A percentile compares a stretch with the other conserved stretches of the same genome.
phyloP scores from a whole-genome alignment of 2,888 invertebrate species.

The Serrognathus titanus region DNA sequence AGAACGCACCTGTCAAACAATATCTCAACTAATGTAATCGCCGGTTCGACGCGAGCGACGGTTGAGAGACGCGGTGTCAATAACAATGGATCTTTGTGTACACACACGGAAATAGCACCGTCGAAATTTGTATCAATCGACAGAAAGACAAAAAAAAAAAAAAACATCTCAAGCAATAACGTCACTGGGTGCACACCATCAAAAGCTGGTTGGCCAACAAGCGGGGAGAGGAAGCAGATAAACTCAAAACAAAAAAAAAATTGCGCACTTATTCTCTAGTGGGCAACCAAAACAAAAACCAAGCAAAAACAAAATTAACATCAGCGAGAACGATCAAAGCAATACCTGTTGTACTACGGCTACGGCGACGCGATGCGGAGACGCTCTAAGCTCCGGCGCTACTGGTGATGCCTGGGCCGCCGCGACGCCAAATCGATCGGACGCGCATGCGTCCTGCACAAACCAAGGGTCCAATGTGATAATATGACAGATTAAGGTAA shows the following conservation, averaged over 20 bases:
- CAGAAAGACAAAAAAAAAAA: too few species aligned
- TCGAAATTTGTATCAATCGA: too few species aligned
- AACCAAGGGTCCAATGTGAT: conserved; percentile 18
- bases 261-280: neutral
- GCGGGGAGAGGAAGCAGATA: neutral
- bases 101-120: too few species aligned
- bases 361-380: conserved; percentile 40
- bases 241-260: neutral
- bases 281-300: neutral
- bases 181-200: too few species aligned
- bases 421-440: conserved; percentile 55
- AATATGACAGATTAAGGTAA: conserved; percentile 30
- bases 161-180: too few species aligned
- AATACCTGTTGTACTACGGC: conserved; percentile 43
- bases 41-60: too few species aligned
- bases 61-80: too few species aligned
- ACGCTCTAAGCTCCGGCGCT: conserved; percentile 51
- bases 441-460: conserved; percentile 49
- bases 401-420: conserved; percentile 54
- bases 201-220: neutral
- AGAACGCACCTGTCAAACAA: too few species aligned
- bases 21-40: too few species aligned
- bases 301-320: conserved; percentile 7
- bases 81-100: too few species aligned
- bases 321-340: conserved; percentile 24